These are phyloP conservation scores for Brevimyrus niger DNA, from an alignment of 2,113 vertebrate genomes.

Conservation along the genomic window DNA sequence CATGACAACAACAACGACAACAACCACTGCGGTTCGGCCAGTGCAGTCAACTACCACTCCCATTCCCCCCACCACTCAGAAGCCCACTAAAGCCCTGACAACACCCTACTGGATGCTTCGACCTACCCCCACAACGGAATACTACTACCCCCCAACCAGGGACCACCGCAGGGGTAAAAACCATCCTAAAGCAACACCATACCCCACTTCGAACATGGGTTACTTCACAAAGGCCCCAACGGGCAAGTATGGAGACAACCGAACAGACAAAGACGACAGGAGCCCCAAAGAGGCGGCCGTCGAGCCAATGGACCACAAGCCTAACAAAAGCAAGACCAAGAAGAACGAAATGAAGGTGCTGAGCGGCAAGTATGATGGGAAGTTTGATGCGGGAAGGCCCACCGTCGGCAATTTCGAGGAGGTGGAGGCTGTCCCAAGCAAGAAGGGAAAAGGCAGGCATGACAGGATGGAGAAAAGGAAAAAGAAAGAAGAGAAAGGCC, in stretches of 20 bases:
- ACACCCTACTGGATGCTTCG: slow-evolving; percentile 47
- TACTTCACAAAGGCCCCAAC: slow-evolving; percentile 46
- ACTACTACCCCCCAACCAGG: slow-evolving; percentile 52
- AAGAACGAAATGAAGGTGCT: slow-evolving; percentile 69
- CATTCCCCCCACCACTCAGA: slow-evolving; percentile 43
- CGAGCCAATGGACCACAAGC: slow-evolving; percentile 61
- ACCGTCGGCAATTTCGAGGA: slow-evolving; percentile 58
- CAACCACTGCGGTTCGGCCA: slow-evolving; percentile 48
- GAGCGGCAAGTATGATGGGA: slow-evolving; percentile 80
- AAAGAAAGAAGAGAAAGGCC: slow-evolving; percentile 68
- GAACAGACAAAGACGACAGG: slow-evolving; percentile 67
- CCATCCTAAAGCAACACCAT: slow-evolving; percentile 45
- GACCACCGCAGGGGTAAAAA: slow-evolving; percentile 60
- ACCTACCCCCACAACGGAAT: slow-evolving; percentile 50
- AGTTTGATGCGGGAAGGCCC: slow-evolving; percentile 59
- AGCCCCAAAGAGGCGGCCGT: slow-evolving; percentile 49
- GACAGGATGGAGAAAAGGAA: slow-evolving; percentile 79
- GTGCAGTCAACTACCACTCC: slow-evolving; percentile 44
- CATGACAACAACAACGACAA: slow-evolving; percentile 40
- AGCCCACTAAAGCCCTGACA: slow-evolving; percentile 45
- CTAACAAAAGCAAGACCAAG: slow-evolving; percentile 70
- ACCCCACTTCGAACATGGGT: slow-evolving; percentile 47
- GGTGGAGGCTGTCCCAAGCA: slow-evolving; percentile 46
- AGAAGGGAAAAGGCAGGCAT: slow-evolving; percentile 70
- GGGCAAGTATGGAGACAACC: slow-evolving; percentile 70